phyloP scores from a whole-genome alignment of 2,797 vertebrate genomes.

The Adelosebastes latens region DNA sequence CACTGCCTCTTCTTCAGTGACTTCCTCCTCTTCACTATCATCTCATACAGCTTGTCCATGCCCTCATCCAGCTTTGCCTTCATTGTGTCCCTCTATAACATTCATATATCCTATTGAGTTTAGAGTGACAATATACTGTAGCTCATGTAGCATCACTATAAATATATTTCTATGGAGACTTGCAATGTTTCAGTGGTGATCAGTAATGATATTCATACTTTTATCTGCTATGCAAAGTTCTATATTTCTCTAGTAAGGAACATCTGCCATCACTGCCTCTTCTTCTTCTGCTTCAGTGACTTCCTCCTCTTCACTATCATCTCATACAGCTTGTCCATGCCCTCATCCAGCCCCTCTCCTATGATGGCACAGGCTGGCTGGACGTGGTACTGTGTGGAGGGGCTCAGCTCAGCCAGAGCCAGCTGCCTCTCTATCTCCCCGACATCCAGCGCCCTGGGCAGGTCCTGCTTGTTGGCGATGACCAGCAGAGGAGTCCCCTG shows the following conservation, averaged over 20 bases:
- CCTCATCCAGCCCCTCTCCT: constrained; percentile 95
- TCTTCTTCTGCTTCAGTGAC: constrained; percentile 95
- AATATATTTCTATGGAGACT: constrained; percentile 23
- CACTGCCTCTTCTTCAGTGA: constrained; percentile 87
- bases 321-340: constrained; percentile 97
- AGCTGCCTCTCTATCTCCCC: constrained; percentile 95
- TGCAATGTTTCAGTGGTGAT: neutral
- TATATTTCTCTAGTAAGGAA: neutral
- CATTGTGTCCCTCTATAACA: neutral
- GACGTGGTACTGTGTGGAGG: constrained; percentile 94
- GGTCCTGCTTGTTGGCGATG: constrained; percentile 98
- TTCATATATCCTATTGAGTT: neutral
- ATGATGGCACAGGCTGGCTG: constrained; percentile 98
- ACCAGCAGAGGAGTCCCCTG: constrained; percentile 96
- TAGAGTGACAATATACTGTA: neutral
- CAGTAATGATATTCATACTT: constrained; percentile 9
- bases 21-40: constrained; percentile 97
- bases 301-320: constrained; percentile 97
- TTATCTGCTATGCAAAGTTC: neutral
- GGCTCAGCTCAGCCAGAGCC: constrained; percentile 92
- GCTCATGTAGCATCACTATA: constrained; percentile 17
- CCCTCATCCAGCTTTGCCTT: constrained; percentile 87
- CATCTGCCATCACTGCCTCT: constrained; percentile 66
- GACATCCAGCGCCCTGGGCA: constrained; percentile 93
- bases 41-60: constrained; percentile 97